These are phyloP conservation scores for Nesoenas mayeri DNA, from an alignment of 2,113 vertebrate species.

Conservation along the genomic window DNA sequence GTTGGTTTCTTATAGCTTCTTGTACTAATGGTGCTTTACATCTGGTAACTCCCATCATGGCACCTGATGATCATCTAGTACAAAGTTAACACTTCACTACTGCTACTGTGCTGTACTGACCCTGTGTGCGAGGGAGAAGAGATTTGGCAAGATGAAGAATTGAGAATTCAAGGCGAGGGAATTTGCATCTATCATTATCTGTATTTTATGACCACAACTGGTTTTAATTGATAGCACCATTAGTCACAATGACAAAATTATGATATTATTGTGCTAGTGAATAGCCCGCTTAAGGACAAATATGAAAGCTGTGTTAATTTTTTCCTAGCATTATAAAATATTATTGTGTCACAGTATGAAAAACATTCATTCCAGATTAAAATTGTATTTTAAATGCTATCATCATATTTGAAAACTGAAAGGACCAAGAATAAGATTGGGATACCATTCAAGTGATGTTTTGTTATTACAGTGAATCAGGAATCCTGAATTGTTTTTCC, in stretches of 20 bases:
- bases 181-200: background rate
- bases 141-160: background rate
- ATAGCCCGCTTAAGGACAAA: background rate
- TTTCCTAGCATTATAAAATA: background rate
- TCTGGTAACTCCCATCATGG: background rate
- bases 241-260: background rate
- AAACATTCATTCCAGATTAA: background rate
- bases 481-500: background rate
- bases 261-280: background rate
- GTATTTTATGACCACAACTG: background rate
- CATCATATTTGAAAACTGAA: background rate
- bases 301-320: background rate
- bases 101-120: background rate
- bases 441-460: background rate
- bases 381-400: background rate
- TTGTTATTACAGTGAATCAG: background rate
- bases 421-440: background rate
- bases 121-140: background rate
- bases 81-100: background rate
- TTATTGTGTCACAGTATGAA: background rate
- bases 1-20: background rate
- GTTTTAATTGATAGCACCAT: background rate
- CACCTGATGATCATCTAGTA: background rate
- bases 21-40: background rate
- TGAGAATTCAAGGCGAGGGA: background rate